phyloP scores from a whole-genome alignment of 92 coral and sea anemone species.

The Micromussa lordhowensis region DNA sequence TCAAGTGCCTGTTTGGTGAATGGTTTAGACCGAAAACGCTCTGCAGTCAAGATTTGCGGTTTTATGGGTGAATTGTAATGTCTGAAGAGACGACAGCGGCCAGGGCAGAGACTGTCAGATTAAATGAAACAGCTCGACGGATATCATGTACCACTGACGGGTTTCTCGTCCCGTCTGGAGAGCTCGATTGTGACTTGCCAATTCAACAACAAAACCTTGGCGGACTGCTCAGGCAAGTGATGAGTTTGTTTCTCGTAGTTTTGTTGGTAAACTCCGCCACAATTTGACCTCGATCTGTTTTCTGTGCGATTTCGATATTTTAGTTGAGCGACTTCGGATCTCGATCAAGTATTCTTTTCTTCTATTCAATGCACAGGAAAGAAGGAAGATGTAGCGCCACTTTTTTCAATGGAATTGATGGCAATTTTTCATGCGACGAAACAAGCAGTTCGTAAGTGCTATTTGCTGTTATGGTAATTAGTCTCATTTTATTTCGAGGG shows the following conservation, averaged over 20 bases:
- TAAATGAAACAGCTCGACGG: constrained; percentile 5
- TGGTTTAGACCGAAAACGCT: constrained; percentile 12
- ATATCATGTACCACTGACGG: constrained; percentile 38
- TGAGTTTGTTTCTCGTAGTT: constrained; percentile 1
- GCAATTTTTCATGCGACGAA: constrained; percentile 23
- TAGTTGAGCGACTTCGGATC: not conserved
- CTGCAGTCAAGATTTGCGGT: constrained; percentile 40
- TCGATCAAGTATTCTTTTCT: not conserved
- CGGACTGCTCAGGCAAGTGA: constrained; percentile 14
- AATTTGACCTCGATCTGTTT: constrained; percentile 12
- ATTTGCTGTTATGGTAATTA: constrained; percentile 33
- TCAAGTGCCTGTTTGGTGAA: constrained; percentile 33
- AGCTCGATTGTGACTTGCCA: constrained; percentile 34
- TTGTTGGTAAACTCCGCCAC: constrained; percentile 12
- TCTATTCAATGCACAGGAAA: not conserved
- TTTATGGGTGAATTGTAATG: constrained; percentile 38
- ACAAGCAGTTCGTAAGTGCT: constrained; percentile 32
- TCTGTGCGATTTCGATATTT: not conserved
- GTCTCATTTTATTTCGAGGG: constrained; percentile 4
- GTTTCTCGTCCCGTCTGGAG: constrained; percentile 32
- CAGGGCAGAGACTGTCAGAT: constrained; percentile 8
- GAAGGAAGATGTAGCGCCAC: not conserved
- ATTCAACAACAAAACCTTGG: constrained; percentile 22
- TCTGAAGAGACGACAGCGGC: constrained; percentile 14
- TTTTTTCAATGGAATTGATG: constrained; percentile 27